Evolutionary conservation across 2,888 invertebrate genomes (phyloP).

Genomic region (Philonicus albiceps): DNA sequence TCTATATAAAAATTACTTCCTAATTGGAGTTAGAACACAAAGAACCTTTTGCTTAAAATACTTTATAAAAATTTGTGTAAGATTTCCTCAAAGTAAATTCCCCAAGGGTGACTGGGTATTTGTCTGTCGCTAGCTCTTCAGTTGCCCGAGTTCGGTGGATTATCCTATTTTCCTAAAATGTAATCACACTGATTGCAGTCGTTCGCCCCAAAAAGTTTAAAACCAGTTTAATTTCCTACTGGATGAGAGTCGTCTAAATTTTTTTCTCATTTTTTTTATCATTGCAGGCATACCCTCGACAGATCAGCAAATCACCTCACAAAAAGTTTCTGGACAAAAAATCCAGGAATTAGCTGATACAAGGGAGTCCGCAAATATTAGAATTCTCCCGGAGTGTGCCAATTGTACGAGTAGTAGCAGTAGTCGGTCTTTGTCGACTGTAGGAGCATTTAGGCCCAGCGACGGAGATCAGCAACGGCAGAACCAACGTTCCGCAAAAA

Average conservation of each 20-base stretch:
- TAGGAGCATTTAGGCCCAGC: not conserved
- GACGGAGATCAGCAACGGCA: not conserved
- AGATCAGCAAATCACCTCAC: slow-evolving; percentile 46
- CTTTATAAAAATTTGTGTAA: no score
- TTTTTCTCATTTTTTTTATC: slow-evolving; percentile 18
- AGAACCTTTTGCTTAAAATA: no score
- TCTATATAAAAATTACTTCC: no score
- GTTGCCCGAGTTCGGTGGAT: not conserved
- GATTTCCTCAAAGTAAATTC: no score
- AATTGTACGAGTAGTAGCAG: slow-evolving; percentile 14
- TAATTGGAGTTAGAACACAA: no score
- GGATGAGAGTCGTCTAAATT: not conserved
- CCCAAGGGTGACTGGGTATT: no score
- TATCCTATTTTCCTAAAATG: not conserved
- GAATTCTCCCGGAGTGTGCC: slow-evolving; percentile 38
- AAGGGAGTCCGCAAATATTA: slow-evolving; percentile 36
- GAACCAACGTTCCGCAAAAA: not conserved
- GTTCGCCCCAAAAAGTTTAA: not conserved
- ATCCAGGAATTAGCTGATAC: slow-evolving; percentile 47
- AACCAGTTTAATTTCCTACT: slow-evolving; percentile 9
- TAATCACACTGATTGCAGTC: slow-evolving; percentile 4
- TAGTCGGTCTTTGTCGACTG: not conserved
- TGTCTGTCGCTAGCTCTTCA: not conserved
- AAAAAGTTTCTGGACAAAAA: slow-evolving; percentile 46
- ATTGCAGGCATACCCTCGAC: slow-evolving; percentile 46